These are phyloP conservation scores for Rhinolophus ferrumequinum DNA, from an alignment of 2,113 vertebrate species.

Conservation along the genomic window DNA sequence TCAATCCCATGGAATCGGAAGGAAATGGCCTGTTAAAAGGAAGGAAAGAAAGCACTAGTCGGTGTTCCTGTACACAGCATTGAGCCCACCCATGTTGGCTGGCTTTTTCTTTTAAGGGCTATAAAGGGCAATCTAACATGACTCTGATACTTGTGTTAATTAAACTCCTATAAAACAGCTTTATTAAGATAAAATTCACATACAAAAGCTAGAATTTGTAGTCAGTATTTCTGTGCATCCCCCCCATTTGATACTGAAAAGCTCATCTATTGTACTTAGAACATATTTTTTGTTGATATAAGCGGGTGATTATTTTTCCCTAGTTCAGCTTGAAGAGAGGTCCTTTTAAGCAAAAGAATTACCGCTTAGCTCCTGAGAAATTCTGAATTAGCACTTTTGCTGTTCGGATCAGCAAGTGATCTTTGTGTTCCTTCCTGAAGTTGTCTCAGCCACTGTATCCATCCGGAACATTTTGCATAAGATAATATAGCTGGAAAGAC, in stretches of 20 bases:
- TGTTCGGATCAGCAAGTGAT: background rate
- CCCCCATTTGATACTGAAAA: conserved; percentile 39
- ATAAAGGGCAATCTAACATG: conserved; percentile 25
- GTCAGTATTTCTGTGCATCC: background rate
- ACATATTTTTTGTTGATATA: conserved; percentile 19
- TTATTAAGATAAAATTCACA: conserved; percentile 19
- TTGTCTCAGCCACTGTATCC: background rate
- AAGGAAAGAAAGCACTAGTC: background rate
- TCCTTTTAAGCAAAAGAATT: conserved; percentile 53
- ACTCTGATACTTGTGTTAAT: conserved; percentile 17
- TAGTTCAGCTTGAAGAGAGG: conserved; percentile 40
- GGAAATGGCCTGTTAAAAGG: background rate
- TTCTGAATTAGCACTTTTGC: background rate
- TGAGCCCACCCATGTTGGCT: background rate
- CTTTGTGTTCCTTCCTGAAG: background rate
- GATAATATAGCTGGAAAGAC: background rate
- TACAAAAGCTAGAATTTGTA: conserved; percentile 35
- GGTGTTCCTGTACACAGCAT: background rate
- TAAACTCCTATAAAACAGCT: background rate
- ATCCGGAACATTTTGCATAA: background rate
- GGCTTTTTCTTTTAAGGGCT: background rate
- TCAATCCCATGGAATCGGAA: background rate
- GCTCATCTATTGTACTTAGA: background rate
- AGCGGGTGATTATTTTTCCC: conserved; percentile 41
- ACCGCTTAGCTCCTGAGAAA: conserved; percentile 33